phyloP scores from a whole-genome alignment of 2,113 vertebrate genomes.

The Phylloscopus trochiloides region DNA sequence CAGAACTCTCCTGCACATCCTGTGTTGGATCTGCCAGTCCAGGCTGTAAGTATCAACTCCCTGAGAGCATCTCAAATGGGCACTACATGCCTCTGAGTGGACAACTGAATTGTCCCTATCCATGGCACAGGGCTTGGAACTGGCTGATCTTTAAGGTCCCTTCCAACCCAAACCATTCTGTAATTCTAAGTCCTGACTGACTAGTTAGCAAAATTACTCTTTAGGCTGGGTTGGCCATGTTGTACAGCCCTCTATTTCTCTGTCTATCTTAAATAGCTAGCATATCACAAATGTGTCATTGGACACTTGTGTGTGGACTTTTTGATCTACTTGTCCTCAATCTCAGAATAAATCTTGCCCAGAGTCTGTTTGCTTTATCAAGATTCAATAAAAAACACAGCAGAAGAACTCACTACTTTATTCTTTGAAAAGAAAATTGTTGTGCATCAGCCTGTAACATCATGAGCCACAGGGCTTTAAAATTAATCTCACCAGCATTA shows the following conservation, averaged over 20 bases:
- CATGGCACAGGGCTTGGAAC: not conserved
- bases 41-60: not conserved
- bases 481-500: constrained; percentile 37
- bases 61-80: not conserved
- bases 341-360: constrained; percentile 16
- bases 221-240: not conserved
- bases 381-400: constrained; percentile 28
- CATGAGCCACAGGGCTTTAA: not conserved
- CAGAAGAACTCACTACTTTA: not conserved
- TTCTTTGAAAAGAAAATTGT: constrained; percentile 44
- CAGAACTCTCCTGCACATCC: not conserved
- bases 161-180: not conserved
- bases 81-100: not conserved
- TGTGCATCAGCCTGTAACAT: constrained; percentile 40
- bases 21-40: not conserved
- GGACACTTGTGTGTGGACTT: not conserved
- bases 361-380: constrained; percentile 7
- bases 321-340: not conserved
- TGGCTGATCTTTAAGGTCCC: not conserved
- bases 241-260: not conserved
- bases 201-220: not conserved
- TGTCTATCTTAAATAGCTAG: not conserved
- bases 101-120: not conserved
- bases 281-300: not conserved
- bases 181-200: not conserved